These are phyloP conservation scores for Wasmannia auropunctata DNA, from an alignment of 1,140 invertebrate species.

Conservation along the genomic window DNA sequence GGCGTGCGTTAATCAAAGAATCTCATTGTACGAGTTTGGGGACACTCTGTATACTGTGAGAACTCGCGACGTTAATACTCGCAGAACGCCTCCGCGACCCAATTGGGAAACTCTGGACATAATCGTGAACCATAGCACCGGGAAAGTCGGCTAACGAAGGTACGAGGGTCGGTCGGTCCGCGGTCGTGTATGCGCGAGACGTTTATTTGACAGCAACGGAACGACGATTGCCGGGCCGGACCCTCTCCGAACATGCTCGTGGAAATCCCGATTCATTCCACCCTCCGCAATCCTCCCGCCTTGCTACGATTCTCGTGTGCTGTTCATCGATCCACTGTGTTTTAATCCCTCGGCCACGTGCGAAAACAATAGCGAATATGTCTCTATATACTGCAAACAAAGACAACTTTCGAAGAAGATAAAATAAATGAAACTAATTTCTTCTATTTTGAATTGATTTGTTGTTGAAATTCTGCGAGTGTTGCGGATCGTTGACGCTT, in stretches of 20 bases:
- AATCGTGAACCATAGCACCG: conserved; percentile 60
- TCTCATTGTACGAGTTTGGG: conserved; percentile 25
- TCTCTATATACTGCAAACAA: background rate
- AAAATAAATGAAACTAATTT: background rate
- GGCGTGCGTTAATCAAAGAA: conserved; percentile 31
- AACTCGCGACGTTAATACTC: conserved; percentile 64
- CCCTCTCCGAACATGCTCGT: background rate
- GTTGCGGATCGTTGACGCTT: background rate
- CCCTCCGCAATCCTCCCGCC: background rate
- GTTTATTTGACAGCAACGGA: conserved; percentile 57
- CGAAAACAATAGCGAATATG: background rate
- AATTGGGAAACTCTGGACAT: conserved; percentile 68
- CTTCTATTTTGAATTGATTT: background rate
- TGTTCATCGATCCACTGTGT: conserved; percentile 7
- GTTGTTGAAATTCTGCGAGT: background rate
- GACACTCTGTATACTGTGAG: conserved; percentile 11
- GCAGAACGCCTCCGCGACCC: conserved; percentile 63
- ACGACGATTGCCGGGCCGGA: conserved; percentile 39
- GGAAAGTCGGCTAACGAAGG: conserved; percentile 67
- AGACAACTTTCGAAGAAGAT: background rate
- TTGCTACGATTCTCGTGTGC: background rate
- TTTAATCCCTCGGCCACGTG: background rate
- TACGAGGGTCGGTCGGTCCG: conserved; percentile 6
- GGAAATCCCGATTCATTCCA: conserved; percentile 22
- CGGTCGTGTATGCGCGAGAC: conserved; percentile 41